Evolutionary conservation across 2,113 vertebrate species (phyloP).

Genomic region (Dicrurus megarhynchus): DNA sequence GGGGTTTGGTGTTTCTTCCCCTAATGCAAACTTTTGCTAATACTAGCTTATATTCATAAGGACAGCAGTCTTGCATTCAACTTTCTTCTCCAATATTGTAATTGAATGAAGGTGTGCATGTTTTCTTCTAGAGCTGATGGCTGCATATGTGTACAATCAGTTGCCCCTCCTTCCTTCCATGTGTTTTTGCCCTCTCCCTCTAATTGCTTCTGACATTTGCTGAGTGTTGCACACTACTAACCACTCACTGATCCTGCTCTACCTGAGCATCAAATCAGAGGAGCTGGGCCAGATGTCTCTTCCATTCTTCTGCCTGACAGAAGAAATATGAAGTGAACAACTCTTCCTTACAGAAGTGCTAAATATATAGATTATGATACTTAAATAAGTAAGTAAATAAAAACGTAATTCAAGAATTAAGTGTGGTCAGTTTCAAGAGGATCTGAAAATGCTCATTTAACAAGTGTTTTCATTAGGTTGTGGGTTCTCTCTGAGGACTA

Average conservation of each 20-base stretch:
- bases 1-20: rapidly evolving
- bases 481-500: neutral
- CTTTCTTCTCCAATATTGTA: neutral
- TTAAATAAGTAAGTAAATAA: neutral
- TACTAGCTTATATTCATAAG: neutral
- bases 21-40: neutral
- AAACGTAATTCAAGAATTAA: neutral
- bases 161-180: neutral
- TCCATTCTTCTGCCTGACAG: neutral
- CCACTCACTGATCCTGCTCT: neutral
- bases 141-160: neutral
- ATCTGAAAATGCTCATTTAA: neutral
- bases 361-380: neutral
- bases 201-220: neutral
- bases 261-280: neutral
- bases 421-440: neutral
- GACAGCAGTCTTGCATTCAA: neutral
- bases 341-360: neutral
- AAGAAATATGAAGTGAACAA: neutral
- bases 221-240: neutral
- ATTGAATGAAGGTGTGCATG: neutral
- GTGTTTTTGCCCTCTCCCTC: neutral
- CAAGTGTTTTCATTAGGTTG: neutral
- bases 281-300: neutral
- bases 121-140: neutral